Conservation (phyloP, 1,140 invertebrate species). For the Pseudomyrmex cubaensis region DNA sequence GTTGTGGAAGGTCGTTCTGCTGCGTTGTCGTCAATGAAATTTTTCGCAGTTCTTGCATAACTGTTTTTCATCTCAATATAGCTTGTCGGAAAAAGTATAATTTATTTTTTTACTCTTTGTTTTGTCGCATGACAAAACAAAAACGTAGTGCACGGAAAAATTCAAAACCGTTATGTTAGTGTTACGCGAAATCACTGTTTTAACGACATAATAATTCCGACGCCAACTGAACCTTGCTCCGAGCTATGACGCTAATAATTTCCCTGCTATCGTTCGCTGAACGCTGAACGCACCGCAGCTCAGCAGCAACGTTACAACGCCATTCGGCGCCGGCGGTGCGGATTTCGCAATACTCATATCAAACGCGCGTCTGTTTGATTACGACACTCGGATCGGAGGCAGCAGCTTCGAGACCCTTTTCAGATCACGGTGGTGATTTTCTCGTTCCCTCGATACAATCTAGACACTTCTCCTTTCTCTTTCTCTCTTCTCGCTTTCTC, state of each 20-base stretch:
- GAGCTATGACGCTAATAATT: conserved; percentile 38
- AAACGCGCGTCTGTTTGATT: conserved; percentile 31
- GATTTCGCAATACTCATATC: conserved; percentile 31
- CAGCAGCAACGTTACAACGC: no score
- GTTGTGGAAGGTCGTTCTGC: conserved; percentile 70
- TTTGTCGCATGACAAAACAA: conserved; percentile 1
- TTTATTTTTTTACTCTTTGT: not conserved
- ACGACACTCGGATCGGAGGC: conserved; percentile 25
- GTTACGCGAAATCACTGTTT: conserved; percentile 2
- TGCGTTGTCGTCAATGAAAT: conserved; percentile 46
- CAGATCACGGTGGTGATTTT: conserved; percentile 60
- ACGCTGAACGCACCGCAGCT: not conserved
- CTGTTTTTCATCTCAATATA: not conserved
- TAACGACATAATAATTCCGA: conserved; percentile 34
- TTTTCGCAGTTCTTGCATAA: conserved; percentile 14
- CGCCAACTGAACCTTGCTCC: not conserved
- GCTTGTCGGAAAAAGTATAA: not conserved
- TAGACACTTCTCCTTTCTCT: conserved; percentile 42
- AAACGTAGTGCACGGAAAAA: conserved; percentile 6
- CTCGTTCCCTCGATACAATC: conserved; percentile 66
- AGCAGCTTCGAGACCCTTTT: conserved; percentile 44
- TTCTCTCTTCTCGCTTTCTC: conserved; percentile 17
- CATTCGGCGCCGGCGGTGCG: not conserved
- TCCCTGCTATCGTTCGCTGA: conserved; percentile 11
- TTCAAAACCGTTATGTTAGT: conserved; percentile 11